Base-by-base conservation (phyloP, 1,140 invertebrate species). In the Solenopsis fugax region DNA sequence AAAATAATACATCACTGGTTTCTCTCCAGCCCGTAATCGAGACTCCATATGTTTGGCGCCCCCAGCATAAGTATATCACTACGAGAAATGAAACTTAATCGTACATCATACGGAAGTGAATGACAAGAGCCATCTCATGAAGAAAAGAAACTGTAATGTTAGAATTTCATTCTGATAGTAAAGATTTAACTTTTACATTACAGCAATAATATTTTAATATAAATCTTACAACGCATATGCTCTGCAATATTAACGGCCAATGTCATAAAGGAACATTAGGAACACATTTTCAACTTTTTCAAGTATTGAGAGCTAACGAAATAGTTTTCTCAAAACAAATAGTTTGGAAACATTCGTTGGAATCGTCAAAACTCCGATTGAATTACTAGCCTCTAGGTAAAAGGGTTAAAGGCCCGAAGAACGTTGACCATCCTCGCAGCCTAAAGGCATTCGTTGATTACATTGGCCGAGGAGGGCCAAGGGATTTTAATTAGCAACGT, bases 401-500 rank as follows among this genome's bases (percentile, higher is more conserved):
- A 90, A 90, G 90, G 87, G 52, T 89, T 58, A 76, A 84, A 85
- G 50, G 87, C 80, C 78, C 75, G 75, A 78, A 71, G 71, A 89
- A 84, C 92, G 90, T 93, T 95, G 93, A 94, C 93, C 94, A 94
- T 93, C 89, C 91, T 93, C 91, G 86, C 76, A 86, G 93, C 93
- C 93, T 90, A 89, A 90, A 93, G 93, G 93, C 93, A 94, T 93
- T 88, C 93, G 92, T 94, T 94, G 93, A 95, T 94, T 94, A 94
- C 93, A 69, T 29, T 90, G 91, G 81, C 88, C 90, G 89, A 92
- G 92, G 87, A 92, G 93, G 91, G 91, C 92, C 92, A 88, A 90
- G 82, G 92, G 93, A 95, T 95, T 95, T 95, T 95, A 95, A 95
- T 95, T 95, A 95, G 93, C 91, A 78, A 88, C 89, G 94, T 95